phyloP scores from a whole-genome alignment of 2,113 vertebrate species.

The Strix aluco region DNA sequence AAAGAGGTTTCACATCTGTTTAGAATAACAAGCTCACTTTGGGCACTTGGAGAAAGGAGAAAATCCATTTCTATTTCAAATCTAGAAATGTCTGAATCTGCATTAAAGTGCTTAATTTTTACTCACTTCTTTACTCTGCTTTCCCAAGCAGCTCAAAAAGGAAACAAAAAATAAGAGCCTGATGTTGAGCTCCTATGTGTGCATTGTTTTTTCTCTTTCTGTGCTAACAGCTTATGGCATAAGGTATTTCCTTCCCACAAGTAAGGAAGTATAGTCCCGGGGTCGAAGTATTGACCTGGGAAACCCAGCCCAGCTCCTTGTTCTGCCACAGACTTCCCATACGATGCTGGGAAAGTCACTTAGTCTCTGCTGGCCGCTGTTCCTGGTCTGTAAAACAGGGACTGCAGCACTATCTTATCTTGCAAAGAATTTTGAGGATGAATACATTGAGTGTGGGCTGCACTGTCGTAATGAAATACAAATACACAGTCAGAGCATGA shows the following conservation, averaged over 20 bases:
- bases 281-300: not conserved
- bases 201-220: not conserved
- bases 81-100: not conserved
- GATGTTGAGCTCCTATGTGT: not conserved
- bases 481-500: constrained; percentile 20
- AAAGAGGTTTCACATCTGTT: not conserved
- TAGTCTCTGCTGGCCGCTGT: not conserved
- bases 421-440: not conserved
- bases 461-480: not conserved
- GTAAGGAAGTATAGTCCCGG: not conserved
- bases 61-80: not conserved
- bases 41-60: not conserved
- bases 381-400: not conserved
- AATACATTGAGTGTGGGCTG: not conserved
- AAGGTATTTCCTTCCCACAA: not conserved
- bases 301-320: not conserved
- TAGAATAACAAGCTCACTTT: not conserved
- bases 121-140: not conserved
- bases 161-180: not conserved
- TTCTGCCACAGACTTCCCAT: not conserved
- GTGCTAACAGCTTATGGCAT: not conserved
- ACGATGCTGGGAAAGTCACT: not conserved
- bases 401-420: not conserved
- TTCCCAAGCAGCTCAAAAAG: not conserved
- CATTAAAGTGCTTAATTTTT: not conserved